Evolutionary conservation across 2,888 invertebrate species (phyloP).

Genomic region (Gymnosoma rotundatum): DNA sequence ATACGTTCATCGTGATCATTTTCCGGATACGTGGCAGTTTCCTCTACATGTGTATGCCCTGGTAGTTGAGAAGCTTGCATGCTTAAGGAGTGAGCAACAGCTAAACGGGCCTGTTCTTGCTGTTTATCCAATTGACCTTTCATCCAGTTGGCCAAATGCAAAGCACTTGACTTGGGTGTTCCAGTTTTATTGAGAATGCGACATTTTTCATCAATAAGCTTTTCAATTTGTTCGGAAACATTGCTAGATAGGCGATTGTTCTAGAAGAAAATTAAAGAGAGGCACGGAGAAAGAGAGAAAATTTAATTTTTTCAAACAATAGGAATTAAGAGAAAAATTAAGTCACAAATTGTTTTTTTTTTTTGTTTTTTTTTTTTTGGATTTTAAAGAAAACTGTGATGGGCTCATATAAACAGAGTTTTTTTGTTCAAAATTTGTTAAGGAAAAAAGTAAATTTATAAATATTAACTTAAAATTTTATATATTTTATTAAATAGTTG

Average conservation of each 20-base stretch:
- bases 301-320: background rate
- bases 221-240: slow-evolving; percentile 83
- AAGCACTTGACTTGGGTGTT: slow-evolving; percentile 87
- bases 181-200: slow-evolving; percentile 85
- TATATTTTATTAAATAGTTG: background rate
- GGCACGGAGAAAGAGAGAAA: background rate
- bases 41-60: background rate
- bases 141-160: slow-evolving; percentile 92
- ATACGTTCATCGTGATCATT: slow-evolving; percentile 81
- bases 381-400: slow-evolving; percentile 80
- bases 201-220: slow-evolving; percentile 86
- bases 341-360: slow-evolving; percentile 65
- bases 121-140: slow-evolving; percentile 88
- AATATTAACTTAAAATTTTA: slow-evolving; percentile 24
- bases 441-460: background rate
- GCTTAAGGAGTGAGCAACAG: slow-evolving; percentile 76
- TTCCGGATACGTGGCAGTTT: slow-evolving; percentile 65
- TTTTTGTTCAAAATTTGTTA: background rate
- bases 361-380: slow-evolving; percentile 12
- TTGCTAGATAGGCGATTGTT: slow-evolving; percentile 69
- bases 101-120: slow-evolving; percentile 82
- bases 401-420: slow-evolving; percentile 77
- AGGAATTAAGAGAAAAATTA: slow-evolving; percentile 42
- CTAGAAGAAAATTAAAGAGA: slow-evolving; percentile 41
- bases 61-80: background rate